These are phyloP conservation scores for Darevskia nairensis DNA, from an alignment of 2,797 vertebrate species.

Conservation along the genomic window DNA sequence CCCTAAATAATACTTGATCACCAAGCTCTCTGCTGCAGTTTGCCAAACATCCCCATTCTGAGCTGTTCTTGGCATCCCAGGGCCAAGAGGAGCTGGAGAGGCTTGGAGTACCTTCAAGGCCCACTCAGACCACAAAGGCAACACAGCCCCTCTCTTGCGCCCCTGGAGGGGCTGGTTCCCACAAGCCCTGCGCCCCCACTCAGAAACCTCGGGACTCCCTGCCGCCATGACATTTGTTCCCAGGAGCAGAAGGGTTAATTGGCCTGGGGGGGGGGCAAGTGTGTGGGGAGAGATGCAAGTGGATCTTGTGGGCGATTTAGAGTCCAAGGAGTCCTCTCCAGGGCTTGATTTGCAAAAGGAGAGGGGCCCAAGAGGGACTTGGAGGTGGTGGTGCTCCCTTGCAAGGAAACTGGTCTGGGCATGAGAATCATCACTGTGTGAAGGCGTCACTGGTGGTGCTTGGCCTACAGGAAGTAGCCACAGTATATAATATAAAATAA, in stretches of 20 bases:
- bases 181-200: neutral
- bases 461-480: no score
- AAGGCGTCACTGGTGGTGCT: no score
- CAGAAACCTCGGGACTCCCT: neutral
- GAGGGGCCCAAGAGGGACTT: neutral
- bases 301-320: neutral
- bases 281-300: neutral
- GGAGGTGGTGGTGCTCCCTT: no score
- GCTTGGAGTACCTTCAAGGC: neutral
- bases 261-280: neutral
- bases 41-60: neutral
- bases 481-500: no score
- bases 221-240: neutral
- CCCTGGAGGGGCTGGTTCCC: neutral
- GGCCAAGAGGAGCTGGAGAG: neutral
- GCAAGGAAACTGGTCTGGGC: no score
- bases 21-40: neutral
- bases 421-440: no score
- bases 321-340: neutral
- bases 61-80: neutral
- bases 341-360: neutral
- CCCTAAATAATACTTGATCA: neutral
- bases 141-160: no score
- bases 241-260: conserved; percentile 5
- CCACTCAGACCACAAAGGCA: neutral